Evolutionary conservation across 1,140 invertebrate species (phyloP), one percentile per base, ranked within the genome.

Genomic region (Procambarus virginalis): DNA sequence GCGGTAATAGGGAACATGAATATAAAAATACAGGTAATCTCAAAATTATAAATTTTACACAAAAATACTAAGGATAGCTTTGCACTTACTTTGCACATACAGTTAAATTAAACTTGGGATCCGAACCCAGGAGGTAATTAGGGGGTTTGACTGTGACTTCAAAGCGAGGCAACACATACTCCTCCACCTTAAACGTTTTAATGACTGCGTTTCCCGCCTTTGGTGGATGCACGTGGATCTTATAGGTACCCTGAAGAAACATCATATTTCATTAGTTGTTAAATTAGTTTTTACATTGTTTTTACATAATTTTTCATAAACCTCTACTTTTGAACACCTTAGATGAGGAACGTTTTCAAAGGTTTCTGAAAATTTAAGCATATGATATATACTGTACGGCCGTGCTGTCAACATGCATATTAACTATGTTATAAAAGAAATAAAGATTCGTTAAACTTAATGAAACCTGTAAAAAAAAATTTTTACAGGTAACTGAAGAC

Each of bases 131-230:
- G 58, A 96, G 95, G 68, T 94, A 96, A 68, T 94, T 93, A 0
- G 96, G 96, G 20, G 95, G 94, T n/a, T 94, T 94, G 14, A 96
- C 94, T 0, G 94, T 95, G 0, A 96, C 95, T 93, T 96, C 95
- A 91, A 96, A 96, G 91, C 95, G 95, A 8, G 96, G 96, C 14
- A 96, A 93, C 58, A 96, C 94, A 92, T 96, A 96, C 93, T 96
- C 95, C 49, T 94, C 94, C 8, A 96, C 95, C 89, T 95, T 94
- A 91, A 96, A 96, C 0, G 91, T 92, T 20, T 94, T 46, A 51
- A 70, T n/a, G 6, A 45, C 77, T 82, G 60, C 9, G 2, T 6
- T 8, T 45, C n/a, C 68, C 45, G 68, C 79, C 34, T 55, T 64
- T 12, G 64, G 64, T 45, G 86, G 68, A 22, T 58, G 20, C 34